Base-by-base conservation (phyloP, 2,888 invertebrate species). In the Apamea monoglypha region DNA sequence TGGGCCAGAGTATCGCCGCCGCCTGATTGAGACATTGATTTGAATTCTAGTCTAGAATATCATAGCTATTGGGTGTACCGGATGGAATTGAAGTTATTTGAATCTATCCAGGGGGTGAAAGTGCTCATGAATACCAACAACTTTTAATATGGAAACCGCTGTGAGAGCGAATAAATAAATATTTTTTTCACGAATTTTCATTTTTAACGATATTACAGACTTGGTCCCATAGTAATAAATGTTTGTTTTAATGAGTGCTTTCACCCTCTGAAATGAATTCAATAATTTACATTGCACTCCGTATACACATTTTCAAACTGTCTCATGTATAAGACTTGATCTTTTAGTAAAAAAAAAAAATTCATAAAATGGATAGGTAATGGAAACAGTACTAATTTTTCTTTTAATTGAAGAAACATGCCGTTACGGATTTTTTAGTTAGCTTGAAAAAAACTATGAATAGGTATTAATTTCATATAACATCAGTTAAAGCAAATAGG, bases 1-100 rank as follows among this genome's bases (percentile, higher is more conserved):
- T 85, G 86, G 76, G 90, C 77, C 85, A 90, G 66, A 78, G 84
- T 91, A 67, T 81, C 86, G 16, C 84, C 83, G 18, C 85, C 90
- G 16, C 91, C 91, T 88, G 56, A 0, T 0, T 18, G 0, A 75
- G 7, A 47, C 0, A 14, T 7, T 21, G 0, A 12, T 44, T n/a
- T 79, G 0, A 69, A 69, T 40, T 78, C 14, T 21, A 21, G 10
- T 61, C 1, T 25, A n/a, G 0, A n/a, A 56, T 25, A 56, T 2
- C 14, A 18, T 2, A 18, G 7, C 18, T 29, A 12, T 36, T 36
- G 0, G 2, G 0, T 25, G 7, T 6, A 40, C 12, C 36, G n/a
- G 12, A 2, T 29, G 25, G 8, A 3, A 50, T 59, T 44, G 4
- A 61, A 50, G 61, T 40, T 4, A 18, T 47, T 47, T 14, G 5